Evolutionary conservation across 2,113 vertebrate species (phyloP).

Genomic region (Lanius collurio): DNA sequence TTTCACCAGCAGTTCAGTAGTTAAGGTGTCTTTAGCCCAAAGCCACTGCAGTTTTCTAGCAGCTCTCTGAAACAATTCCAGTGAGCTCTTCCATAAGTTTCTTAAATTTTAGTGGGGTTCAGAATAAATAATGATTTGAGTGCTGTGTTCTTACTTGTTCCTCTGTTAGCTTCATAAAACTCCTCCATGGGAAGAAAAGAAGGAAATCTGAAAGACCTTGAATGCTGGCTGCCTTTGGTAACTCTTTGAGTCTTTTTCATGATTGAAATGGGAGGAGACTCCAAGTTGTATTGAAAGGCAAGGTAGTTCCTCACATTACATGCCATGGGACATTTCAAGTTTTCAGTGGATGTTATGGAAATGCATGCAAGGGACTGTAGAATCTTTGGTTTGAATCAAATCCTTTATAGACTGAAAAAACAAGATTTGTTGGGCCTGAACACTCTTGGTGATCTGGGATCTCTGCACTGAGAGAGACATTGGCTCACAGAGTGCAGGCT

Average conservation of each 20-base stretch:
- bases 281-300: not conserved
- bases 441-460: fast-evolving
- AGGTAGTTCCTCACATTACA: not conserved
- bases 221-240: not conserved
- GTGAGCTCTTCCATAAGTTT: not conserved
- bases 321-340: not conserved
- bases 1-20: not conserved
- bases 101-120: not conserved
- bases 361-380: not conserved
- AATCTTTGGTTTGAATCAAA: not conserved
- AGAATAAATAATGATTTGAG: not conserved
- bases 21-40: not conserved
- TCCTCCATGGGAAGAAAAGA: not conserved
- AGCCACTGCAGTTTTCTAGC: not conserved
- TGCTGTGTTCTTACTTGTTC: not conserved
- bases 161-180: not conserved
- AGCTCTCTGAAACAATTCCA: not conserved
- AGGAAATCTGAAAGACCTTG: not conserved
- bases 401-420: not conserved
- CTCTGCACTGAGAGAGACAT: not conserved
- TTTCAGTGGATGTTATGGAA: not conserved
- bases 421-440: not conserved
- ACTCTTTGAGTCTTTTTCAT: not conserved
- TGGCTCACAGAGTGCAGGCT: not conserved
- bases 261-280: not conserved